A percentile compares a stretch with the other conserved stretches of the same genome.
phyloP scores from a whole-genome alignment of 2,888 invertebrate species.

The Gortyna flavago region DNA sequence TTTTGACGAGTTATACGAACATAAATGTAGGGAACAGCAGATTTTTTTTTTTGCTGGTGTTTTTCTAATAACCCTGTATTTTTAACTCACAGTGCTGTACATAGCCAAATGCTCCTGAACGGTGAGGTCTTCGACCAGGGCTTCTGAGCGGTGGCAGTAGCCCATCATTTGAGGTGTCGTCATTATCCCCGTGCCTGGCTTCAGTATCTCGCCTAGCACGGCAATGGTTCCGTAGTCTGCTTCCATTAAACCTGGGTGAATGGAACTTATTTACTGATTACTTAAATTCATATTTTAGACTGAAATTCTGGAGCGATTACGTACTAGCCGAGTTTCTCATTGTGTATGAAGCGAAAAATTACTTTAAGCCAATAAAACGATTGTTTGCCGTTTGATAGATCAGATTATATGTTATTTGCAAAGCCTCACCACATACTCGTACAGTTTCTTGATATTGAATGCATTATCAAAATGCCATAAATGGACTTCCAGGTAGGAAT shows the following conservation, averaged over 20 bases:
- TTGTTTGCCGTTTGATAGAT: neutral
- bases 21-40: too few relatives aligned
- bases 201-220: slow-evolving; percentile 75
- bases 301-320: neutral
- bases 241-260: slow-evolving; percentile 74
- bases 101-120: slow-evolving; percentile 81
- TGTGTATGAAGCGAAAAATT: neutral
- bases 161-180: slow-evolving; percentile 79
- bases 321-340: neutral
- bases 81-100: slow-evolving; percentile 71
- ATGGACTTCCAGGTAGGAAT: neutral
- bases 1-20: too few relatives aligned
- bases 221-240: slow-evolving; percentile 79
- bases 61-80: neutral
- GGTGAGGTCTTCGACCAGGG: slow-evolving; percentile 80
- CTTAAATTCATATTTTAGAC: neutral
- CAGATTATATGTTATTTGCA: neutral
- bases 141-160: slow-evolving; percentile 77
- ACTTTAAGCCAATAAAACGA: neutral
- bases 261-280: neutral
- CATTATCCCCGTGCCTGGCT: slow-evolving; percentile 67
- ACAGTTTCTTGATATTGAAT: too few relatives aligned
- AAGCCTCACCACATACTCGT: neutral
- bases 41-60: too few relatives aligned
- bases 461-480: neutral